Base-by-base conservation (phyloP, 2,113 vertebrate genomes). In the Cichladusa arquata region DNA sequence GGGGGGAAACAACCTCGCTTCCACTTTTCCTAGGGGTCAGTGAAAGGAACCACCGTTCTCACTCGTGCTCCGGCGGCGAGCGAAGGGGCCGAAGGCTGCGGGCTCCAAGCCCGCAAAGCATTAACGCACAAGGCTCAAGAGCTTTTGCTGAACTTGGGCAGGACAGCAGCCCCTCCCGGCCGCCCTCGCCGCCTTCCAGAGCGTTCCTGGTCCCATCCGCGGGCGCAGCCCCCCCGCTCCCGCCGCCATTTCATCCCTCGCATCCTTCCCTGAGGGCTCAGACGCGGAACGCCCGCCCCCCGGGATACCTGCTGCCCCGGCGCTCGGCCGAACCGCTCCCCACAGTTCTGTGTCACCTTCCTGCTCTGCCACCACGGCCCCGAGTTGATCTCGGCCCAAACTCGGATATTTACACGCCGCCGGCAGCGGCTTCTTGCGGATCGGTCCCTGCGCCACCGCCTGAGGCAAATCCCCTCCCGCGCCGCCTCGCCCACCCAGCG, bases 291-390 rank as follows among this genome's bases (percentile, higher is more conserved):
- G 54, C 81, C 81, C 86, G 36, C 54, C 40, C 48, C 33, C 29
- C 48, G 31, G 20, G 58, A n/a, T 94, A 91, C 88, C 88, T 95
- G 93, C 66, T 88, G 34, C 92, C 90, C 89, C 66, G 47, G 58
- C 50, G 88, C 70, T 80, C 87, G 45, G 88, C 74, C 51, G 73
- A 42, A 36, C 67, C 51, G 84, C 51, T 87, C 60, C 79, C 79
- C 92, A 72, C 79, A 24, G 90, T 87, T 79, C 51, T 74, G 83
- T 38, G 81, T 20, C 90, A 50, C 92, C 47, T 70, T 81, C 74
- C 87, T 23, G 92, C 80, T 81, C 60, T 25, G 79, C 79, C 79
- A 54, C 74, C 50, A 4, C 29, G 53, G 72, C 85, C 61, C 19
- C 50, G 53, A 47, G 77, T 34, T 20, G 82, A 44, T 33, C 48